Base-by-base conservation (phyloP, 2,113 vertebrate genomes). In the Macquaria ambigua region DNA sequence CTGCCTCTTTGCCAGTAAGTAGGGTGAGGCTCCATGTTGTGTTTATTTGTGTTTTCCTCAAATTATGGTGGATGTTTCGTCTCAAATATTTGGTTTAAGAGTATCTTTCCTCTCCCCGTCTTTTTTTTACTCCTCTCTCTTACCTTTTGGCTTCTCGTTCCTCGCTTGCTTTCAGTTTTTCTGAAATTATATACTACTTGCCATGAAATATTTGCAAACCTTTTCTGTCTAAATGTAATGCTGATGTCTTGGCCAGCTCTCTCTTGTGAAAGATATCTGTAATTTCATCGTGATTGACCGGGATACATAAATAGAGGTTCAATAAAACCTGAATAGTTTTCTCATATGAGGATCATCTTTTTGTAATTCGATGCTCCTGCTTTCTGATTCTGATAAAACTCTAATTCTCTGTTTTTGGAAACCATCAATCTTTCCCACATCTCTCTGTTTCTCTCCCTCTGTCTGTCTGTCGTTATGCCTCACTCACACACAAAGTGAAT, bases 41-140 rank as follows among this genome's bases (percentile, higher is more conserved):
- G 82, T 90, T 90, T 89, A 82, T 89, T 87, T 89, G 84, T 83
- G 50, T 82, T 89, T 84, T 68, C 25, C n/a, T 73, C 52, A 82
- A 85, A 89, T 87, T 63, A 66, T 34, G 41, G 43, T 61, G 79
- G 52, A 87, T 64, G 50, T 74, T 90, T 80, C 37, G 43, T 63
- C 79, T 85, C 16, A 77, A 73, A 87, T 77, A 67, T 74, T 83
- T 72, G 18, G n/a, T 84, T 64, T 16, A 10, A 53, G 73, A 71
- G 46, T 21, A 46, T 75, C 39, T 43, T 74, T 84, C 76, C 25
- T 61, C 68, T 69, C 63, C 53, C 3, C 21, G 23, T 50, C 69
- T 84, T 62, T 10, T 62, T 10, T 59, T 76, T n/a, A 18, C 69
- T 55, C 23, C 48, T 55, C 48, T 37, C 66, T 82, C 69, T 70